These are phyloP conservation scores for Fregetta grallaria DNA, from an alignment of 2,113 vertebrate genomes.

Conservation along the genomic window DNA sequence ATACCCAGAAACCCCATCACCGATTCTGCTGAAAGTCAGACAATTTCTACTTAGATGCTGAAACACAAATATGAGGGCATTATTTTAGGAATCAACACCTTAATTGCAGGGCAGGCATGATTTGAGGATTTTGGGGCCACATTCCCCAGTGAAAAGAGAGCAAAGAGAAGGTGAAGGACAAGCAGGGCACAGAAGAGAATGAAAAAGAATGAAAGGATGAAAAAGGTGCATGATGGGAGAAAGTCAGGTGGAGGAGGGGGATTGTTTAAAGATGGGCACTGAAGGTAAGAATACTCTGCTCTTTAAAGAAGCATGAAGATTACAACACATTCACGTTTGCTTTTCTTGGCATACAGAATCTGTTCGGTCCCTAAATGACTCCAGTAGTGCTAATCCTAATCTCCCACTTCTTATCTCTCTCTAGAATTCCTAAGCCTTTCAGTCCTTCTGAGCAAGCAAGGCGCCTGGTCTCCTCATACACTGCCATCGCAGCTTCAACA, in stretches of 20 bases:
- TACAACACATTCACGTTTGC: neutral
- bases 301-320: neutral
- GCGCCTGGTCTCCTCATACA: neutral
- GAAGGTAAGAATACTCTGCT: neutral
- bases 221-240: neutral
- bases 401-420: constrained; percentile 36
- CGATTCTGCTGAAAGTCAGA: neutral
- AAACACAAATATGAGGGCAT: neutral
- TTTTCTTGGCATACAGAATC: neutral
- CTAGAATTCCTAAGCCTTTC: constrained; percentile 39
- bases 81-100: neutral
- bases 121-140: neutral
- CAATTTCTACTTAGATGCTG: neutral
- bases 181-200: neutral
- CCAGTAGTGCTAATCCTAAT: constrained; percentile 37
- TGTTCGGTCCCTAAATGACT: neutral
- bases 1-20: neutral
- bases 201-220: neutral
- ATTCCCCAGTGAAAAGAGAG: neutral
- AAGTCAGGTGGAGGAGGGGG: neutral
- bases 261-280: neutral
- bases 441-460: neutral
- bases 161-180: neutral
- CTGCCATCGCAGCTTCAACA: neutral
- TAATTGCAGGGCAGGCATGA: neutral